Evolutionary conservation across 2,113 vertebrate species (phyloP), one percentile per base, ranked within the genome.

Genomic region (Motacilla tschutschensis): DNA sequence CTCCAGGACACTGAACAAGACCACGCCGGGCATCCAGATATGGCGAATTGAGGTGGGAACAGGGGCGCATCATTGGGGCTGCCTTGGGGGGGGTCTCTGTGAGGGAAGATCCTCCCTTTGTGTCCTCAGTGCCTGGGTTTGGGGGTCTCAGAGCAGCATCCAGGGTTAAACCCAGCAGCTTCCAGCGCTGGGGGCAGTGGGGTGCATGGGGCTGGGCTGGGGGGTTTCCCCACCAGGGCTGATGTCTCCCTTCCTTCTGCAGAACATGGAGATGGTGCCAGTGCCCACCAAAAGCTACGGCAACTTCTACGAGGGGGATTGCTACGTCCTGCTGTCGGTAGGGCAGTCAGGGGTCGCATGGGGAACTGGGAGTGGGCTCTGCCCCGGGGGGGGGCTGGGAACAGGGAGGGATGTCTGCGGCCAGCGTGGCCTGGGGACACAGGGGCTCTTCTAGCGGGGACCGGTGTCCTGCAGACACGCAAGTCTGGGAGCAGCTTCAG

Each of bases 201-300:
- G 38, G 47, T 54, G 41, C 2, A 0, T 0, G 3, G 28, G 33
- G 33, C 5, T 48, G 58, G 33, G 46, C 2, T 26, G 20, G 3
- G 3, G 22, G 13, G 2, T 4, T 41, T 38, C 8, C 8, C 6
- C 2, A 1, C 5, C 14, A 28, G 12, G 24, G 10, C 62, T 73
- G 41, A 82, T 2, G 2, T 59, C 17, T 59, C 6, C 9, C 8
- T 51, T 95, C 73, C 85, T 76, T 72, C 90, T 64, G n/a, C 87
- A 98, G 98, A 96, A 91, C 41, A 98, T 98, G 98, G 95, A 97
- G 92, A 97, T 98, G 96, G 98, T 98, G 41, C 97, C 98, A 9
- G 94, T 98, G 71, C 97, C 98, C 74, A 72, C 95, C 58, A 97
- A 93, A 83, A 93, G 94, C 66, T 96, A 96, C 1, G 98, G 98